Percentiles rank a stretch among this genome's conserved stretches.
phyloP scores from a whole-genome alignment of 2,888 invertebrate genomes.

The Plebejus anna region DNA sequence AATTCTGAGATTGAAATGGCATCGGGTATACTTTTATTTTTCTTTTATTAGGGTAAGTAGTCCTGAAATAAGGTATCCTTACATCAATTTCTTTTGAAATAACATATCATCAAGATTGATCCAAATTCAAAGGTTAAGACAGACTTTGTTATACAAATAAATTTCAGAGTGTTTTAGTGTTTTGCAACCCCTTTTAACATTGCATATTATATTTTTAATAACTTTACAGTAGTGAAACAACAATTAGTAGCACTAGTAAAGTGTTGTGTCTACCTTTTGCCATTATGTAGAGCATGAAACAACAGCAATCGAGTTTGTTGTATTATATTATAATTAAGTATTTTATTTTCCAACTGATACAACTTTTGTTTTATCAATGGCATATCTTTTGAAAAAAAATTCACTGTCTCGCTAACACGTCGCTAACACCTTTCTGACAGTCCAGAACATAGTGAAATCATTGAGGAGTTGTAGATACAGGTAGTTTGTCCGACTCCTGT shows the following conservation, averaged over 20 bases:
- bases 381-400: not conserved
- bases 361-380: no score
- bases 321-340: no score
- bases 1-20: conserved; percentile 27
- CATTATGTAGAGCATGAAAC: not conserved
- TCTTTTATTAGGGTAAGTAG: conserved; percentile 18
- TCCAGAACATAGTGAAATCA: no score
- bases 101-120: not conserved
- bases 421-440: no score
- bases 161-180: not conserved
- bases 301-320: not conserved
- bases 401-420: not conserved
- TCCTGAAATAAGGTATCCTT: conserved; percentile 11
- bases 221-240: no score
- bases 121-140: not conserved
- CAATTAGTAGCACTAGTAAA: no score
- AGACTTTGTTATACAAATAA: not conserved
- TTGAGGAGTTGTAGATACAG: no score
- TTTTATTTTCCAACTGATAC: no score
- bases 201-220: no score
- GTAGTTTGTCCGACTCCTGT: not conserved
- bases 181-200: no score
- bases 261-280: not conserved
- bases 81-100: not conserved
- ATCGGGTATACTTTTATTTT: conserved; percentile 25